These are phyloP conservation scores for Eulithis testata DNA, from an alignment of 2,888 invertebrate species.

Conservation along the genomic window DNA sequence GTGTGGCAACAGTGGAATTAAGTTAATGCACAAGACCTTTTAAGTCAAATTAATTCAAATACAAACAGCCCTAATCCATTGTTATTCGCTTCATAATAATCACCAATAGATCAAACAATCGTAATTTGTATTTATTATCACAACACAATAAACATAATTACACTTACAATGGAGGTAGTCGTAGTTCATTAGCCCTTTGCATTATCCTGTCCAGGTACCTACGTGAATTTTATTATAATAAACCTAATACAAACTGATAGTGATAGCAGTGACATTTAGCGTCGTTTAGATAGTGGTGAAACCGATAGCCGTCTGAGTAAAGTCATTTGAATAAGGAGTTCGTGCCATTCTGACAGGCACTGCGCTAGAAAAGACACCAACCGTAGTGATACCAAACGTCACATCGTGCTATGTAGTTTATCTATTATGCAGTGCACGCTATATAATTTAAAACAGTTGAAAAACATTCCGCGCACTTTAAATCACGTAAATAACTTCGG, in stretches of 20 bases:
- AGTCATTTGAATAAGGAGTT: conserved; percentile 44
- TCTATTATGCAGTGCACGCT: conserved; percentile 49
- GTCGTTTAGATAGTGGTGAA: conserved; percentile 49
- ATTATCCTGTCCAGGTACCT: conserved; percentile 41
- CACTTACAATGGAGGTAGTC: conserved; percentile 35
- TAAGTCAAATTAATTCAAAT: conserved; percentile 27
- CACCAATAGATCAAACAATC: conserved; percentile 40
- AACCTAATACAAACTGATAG: conserved; percentile 37
- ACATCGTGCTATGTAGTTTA: conserved; percentile 45
- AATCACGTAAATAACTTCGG: conserved; percentile 68
- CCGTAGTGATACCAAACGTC: conserved; percentile 26
- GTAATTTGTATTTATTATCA: conserved; percentile 41
- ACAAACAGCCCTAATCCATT: conserved; percentile 27
- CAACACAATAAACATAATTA: conserved; percentile 42
- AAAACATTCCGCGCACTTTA: conserved; percentile 67
- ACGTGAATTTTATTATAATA: conserved; percentile 45
- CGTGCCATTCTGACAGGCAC: conserved; percentile 48
- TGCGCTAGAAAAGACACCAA: conserved; percentile 28
- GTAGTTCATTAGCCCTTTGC: conserved; percentile 45
- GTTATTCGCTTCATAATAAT: conserved; percentile 32
- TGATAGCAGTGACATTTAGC: conserved; percentile 43
- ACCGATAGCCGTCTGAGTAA: conserved; percentile 33
- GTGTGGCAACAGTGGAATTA: conserved; percentile 16
- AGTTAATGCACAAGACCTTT: conserved; percentile 24
- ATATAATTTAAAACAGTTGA: conserved; percentile 62